A percentile compares a stretch with the other conserved stretches of the same genome.
These are phyloP conservation scores for Amphilophus citrinellus DNA, from an alignment of 2,113 vertebrate genomes.

Conservation along the genomic window DNA sequence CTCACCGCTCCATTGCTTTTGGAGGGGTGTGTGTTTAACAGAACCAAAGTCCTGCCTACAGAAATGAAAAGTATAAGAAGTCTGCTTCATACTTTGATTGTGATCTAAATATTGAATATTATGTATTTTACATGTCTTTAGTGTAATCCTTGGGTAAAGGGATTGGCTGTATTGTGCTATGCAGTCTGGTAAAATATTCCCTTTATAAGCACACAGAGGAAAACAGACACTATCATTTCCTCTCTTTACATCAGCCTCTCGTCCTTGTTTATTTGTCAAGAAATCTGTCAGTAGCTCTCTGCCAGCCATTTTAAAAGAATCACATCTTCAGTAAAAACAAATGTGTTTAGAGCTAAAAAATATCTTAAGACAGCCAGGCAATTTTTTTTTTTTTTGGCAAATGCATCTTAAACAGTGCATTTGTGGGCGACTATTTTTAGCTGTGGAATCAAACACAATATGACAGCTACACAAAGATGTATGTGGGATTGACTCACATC, in stretches of 20 bases:
- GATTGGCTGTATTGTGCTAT: neutral
- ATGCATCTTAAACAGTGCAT: neutral
- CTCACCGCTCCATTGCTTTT: too few species aligned
- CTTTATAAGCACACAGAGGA: neutral
- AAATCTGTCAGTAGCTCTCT: slow-evolving; percentile 5
- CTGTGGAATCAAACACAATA: neutral
- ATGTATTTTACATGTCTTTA: neutral
- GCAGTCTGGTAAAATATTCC: neutral
- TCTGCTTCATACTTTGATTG: neutral
- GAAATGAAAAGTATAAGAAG: neutral
- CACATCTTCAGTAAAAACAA: neutral
- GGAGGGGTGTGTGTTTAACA: too few species aligned
- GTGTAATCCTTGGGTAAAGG: neutral
- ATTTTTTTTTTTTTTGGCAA: neutral
- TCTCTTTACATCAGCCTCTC: neutral
- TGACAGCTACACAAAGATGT: slow-evolving; percentile 3
- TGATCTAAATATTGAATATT: neutral
- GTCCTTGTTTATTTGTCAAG: slow-evolving; percentile 15
- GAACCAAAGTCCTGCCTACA: neutral
- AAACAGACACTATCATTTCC: neutral
- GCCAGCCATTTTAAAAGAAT: neutral
- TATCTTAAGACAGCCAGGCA: neutral
- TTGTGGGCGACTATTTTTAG: slow-evolving; percentile 1
- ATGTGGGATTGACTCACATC: neutral
- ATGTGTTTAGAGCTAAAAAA: neutral